These are phyloP conservation scores for Hipparchia sbordonii DNA, from an alignment of 2,888 invertebrate genomes.

Conservation along the genomic window DNA sequence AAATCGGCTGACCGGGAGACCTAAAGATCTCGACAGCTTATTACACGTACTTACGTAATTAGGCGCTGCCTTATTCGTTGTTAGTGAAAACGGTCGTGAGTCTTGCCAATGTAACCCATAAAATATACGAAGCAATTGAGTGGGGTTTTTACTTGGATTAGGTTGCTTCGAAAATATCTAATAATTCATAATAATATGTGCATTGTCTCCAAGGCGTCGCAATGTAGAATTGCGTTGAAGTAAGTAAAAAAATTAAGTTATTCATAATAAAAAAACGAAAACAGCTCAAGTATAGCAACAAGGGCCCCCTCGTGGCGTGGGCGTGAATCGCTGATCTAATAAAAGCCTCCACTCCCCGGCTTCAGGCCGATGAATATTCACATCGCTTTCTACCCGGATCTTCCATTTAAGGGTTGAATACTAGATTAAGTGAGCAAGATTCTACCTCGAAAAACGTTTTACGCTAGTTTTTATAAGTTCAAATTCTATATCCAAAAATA, in stretches of 20 bases:
- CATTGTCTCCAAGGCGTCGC: too few relatives aligned
- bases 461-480: constrained; percentile 1
- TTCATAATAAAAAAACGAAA: neutral
- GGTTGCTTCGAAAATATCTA: too few relatives aligned
- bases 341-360: constrained; percentile 40
- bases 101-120: too few relatives aligned
- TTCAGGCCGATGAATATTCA: constrained; percentile 49
- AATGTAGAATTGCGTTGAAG: neutral
- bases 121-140: too few relatives aligned
- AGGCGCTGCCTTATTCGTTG: too few relatives aligned
- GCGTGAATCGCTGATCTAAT: constrained; percentile 46
- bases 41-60: too few relatives aligned
- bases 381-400: constrained; percentile 46
- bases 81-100: too few relatives aligned
- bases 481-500: too few relatives aligned
- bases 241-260: constrained; percentile 2
- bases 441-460: constrained; percentile 14
- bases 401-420: constrained; percentile 47
- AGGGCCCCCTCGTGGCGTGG: constrained; percentile 27
- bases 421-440: constrained; percentile 40
- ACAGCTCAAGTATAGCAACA: neutral
- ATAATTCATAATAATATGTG: too few relatives aligned
- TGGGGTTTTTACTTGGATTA: too few relatives aligned
- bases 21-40: too few relatives aligned
- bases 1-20: too few relatives aligned